A percentile compares a stretch with the other conserved stretches of the same genome.
Evolutionary conservation across 2,113 vertebrate species (phyloP).

Genomic region (Cyphomyrus plagiostoma): DNA sequence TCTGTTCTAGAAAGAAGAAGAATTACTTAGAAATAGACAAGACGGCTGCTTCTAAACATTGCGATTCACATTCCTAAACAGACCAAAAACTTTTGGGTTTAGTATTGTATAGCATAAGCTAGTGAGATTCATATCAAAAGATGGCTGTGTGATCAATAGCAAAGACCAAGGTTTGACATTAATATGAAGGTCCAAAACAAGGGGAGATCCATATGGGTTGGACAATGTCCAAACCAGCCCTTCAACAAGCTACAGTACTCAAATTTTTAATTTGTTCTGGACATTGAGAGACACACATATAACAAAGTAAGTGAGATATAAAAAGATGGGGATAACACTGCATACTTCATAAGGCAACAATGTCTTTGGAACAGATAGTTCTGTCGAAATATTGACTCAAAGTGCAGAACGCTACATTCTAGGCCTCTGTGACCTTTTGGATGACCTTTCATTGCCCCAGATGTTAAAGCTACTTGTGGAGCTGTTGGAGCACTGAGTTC

Average conservation of each 20-base stretch:
- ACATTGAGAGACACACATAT: background rate
- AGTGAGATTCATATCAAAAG: background rate
- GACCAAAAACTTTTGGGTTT: background rate
- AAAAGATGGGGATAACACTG: background rate
- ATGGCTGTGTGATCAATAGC: background rate
- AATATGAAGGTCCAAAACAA: background rate
- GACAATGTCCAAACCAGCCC: background rate
- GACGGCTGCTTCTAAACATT: background rate
- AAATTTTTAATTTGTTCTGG: background rate
- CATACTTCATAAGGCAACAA: background rate
- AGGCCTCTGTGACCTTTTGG: constrained; percentile 34
- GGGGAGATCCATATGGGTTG: background rate
- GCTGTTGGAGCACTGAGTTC: background rate
- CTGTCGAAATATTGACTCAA: constrained; percentile 15
- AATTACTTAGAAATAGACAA: background rate
- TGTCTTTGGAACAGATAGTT: constrained; percentile 22
- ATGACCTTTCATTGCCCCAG: background rate
- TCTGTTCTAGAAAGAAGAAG: background rate
- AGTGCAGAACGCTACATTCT: constrained; percentile 24
- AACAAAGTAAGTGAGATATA: background rate
- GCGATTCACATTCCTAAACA: background rate
- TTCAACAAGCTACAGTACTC: background rate
- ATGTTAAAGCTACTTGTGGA: background rate
- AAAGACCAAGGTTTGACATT: background rate
- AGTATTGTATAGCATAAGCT: background rate